A percentile compares a stretch with the other conserved stretches of the same genome.
These are phyloP conservation scores for Promerops cafer DNA, from an alignment of 2,113 vertebrate genomes.

Conservation along the genomic window DNA sequence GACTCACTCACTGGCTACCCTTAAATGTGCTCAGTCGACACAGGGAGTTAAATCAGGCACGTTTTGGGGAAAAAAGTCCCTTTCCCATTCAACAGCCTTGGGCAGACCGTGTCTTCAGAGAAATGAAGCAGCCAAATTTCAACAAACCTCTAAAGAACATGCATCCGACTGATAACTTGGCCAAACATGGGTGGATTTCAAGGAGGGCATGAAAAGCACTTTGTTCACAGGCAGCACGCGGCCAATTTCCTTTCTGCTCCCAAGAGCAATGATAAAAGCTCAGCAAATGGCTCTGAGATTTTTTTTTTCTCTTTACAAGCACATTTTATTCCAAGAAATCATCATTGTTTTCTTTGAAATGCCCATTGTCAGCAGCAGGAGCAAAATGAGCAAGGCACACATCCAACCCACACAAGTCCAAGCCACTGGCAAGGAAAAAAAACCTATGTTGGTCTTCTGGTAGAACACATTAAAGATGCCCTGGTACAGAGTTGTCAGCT, in stretches of 20 bases:
- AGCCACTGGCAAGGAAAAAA: neutral
- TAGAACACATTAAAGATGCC: neutral
- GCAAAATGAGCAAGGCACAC: neutral
- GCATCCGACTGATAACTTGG: slow-evolving; percentile 21
- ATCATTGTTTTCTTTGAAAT: slow-evolving; percentile 39
- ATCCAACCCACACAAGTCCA: neutral
- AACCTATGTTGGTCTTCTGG: rapidly evolving
- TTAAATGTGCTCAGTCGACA: neutral
- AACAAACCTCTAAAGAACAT: slow-evolving; percentile 20
- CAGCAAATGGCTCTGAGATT: slow-evolving; percentile 19
- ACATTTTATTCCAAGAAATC: slow-evolving; percentile 40
- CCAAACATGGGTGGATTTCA: slow-evolving; percentile 54
- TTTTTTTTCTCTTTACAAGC: neutral
- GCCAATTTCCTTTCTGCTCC: slow-evolving; percentile 41
- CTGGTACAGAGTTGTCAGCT: neutral
- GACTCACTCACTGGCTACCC: neutral
- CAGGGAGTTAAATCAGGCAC: neutral
- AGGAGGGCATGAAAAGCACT: slow-evolving; percentile 20
- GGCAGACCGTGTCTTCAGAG: neutral
- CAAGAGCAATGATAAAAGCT: slow-evolving; percentile 41
- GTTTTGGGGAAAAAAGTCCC: neutral
- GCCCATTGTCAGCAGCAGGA: slow-evolving; percentile 22
- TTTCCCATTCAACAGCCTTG: neutral
- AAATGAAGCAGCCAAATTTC: slow-evolving; percentile 33
- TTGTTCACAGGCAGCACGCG: neutral